A percentile compares a stretch with the other conserved stretches of the same genome.
These are phyloP conservation scores for Rambutsinella grinnellia DNA, from an alignment of 2,888 invertebrate species.

Conservation along the genomic window DNA sequence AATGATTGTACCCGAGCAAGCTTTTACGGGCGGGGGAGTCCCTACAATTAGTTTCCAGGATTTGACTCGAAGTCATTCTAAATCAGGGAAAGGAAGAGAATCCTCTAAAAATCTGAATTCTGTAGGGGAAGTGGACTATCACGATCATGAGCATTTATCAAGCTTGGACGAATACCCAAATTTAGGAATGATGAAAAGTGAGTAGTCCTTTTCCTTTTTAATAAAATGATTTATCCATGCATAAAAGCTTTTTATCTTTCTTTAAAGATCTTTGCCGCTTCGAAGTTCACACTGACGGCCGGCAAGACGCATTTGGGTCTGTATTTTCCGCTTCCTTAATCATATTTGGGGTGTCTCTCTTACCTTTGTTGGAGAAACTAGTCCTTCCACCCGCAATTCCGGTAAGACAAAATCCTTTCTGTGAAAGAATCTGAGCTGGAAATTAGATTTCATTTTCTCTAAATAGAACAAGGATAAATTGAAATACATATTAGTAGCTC, in stretches of 20 bases:
- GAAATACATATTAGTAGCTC: background rate
- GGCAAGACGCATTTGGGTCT: slow-evolving; percentile 41
- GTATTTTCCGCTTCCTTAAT: slow-evolving; percentile 56
- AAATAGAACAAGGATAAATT: too few species aligned
- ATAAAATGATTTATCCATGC: too few species aligned
- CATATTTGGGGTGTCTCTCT: slow-evolving; percentile 52
- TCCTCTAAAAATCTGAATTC: too few species aligned
- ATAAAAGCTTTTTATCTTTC: too few species aligned
- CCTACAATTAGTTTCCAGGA: slow-evolving; percentile 35
- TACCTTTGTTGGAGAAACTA: slow-evolving; percentile 35
- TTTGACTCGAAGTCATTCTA: slow-evolving; percentile 5
- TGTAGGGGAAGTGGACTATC: slow-evolving; percentile 27
- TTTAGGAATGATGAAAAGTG: slow-evolving; percentile 48
- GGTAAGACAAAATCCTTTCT: too few species aligned
- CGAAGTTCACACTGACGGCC: slow-evolving; percentile 46
- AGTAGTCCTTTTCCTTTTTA: too few species aligned
- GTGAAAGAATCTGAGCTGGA: too few species aligned
- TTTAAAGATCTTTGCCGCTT: slow-evolving; percentile 37
- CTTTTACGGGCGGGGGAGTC: slow-evolving; percentile 53
- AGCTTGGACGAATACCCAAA: slow-evolving; percentile 45
- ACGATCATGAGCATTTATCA: slow-evolving; percentile 39
- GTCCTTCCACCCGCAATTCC: slow-evolving; percentile 57
- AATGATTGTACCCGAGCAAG: slow-evolving; percentile 45
- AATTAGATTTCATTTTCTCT: too few species aligned
- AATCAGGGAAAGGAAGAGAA: slow-evolving; percentile 10